Evolutionary conservation across 2,888 invertebrate species (phyloP).

Genomic region (Cyclophora punctaria): DNA sequence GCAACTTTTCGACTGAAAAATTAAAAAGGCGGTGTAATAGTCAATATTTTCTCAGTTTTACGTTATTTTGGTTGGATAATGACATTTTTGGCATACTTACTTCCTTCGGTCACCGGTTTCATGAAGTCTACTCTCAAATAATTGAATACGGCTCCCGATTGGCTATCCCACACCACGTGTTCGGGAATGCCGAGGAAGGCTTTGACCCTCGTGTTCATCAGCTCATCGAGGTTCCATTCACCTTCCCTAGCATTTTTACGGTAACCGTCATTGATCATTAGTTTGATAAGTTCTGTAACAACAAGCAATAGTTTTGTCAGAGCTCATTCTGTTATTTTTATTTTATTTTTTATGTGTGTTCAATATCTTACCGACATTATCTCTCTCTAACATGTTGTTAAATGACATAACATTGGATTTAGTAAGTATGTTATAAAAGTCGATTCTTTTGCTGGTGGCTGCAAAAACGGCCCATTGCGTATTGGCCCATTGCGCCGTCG

Average conservation of each 20-base stretch:
- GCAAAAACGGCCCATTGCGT: slow-evolving; percentile 78
- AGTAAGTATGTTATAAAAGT: slow-evolving; percentile 87
- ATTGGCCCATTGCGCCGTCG: slow-evolving; percentile 78
- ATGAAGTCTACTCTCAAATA: slow-evolving; percentile 81
- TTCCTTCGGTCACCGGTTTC: slow-evolving; percentile 81
- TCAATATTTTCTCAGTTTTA: no score
- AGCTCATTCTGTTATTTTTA: no score
- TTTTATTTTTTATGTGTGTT: background rate
- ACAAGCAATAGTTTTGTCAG: background rate
- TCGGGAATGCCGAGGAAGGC: slow-evolving; percentile 78
- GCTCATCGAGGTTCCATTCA: slow-evolving; percentile 40
- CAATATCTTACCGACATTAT: slow-evolving; percentile 27
- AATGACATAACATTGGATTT: slow-evolving; percentile 37
- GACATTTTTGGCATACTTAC: slow-evolving; percentile 30
- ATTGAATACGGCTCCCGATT: slow-evolving; percentile 75
- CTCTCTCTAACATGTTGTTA: no score
- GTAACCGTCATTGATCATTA: slow-evolving; percentile 43
- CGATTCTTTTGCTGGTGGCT: slow-evolving; percentile 77
- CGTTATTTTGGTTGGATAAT: background rate
- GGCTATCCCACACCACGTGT: slow-evolving; percentile 79
- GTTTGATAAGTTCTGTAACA: slow-evolving; percentile 41
- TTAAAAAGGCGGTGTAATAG: no score
- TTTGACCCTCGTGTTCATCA: slow-evolving; percentile 85
- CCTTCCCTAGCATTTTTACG: slow-evolving; percentile 28
- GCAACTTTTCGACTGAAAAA: slow-evolving; percentile 78